Conservation (phyloP, 1,140 invertebrate species). For the Gonatopus flavifemur region DNA sequence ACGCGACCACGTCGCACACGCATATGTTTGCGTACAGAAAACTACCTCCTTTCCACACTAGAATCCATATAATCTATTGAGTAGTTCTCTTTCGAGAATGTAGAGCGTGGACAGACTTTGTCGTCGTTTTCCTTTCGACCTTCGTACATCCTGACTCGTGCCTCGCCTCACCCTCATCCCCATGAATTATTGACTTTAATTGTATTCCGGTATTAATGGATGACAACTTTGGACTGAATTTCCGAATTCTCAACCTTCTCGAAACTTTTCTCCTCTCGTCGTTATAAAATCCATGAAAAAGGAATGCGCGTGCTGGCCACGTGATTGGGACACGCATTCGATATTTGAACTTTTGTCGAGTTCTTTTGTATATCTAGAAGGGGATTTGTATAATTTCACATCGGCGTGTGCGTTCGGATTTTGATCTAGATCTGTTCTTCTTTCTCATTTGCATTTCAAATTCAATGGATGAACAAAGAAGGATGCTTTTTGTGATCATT, state of each 20-base stretch:
- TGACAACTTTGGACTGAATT: constrained; percentile 42
- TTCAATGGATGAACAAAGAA: no score
- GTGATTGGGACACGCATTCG: constrained; percentile 30
- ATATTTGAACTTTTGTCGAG: no score
- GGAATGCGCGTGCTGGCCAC: constrained; percentile 21
- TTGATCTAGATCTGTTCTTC: no score
- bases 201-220: constrained; percentile 37
- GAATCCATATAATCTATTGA: background rate
- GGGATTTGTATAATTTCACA: no score
- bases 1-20: constrained; percentile 1
- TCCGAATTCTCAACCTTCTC: constrained; percentile 22
- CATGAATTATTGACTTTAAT: constrained; percentile 56
- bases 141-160: constrained; percentile 2
- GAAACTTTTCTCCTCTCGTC: background rate
- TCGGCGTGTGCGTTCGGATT: no score
- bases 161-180: background rate
- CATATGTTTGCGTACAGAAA: no score
- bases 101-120: constrained; percentile 25
- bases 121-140: constrained; percentile 7
- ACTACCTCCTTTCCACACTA: no score
- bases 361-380: no score
- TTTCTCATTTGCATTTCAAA: no score
- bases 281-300: background rate
- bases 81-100: constrained; percentile 24
- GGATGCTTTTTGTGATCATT: no score